A percentile compares a stretch with the other conserved stretches of the same genome.
phyloP scores from a whole-genome alignment of 2,797 vertebrate genomes.

The Acanthornis magna region DNA sequence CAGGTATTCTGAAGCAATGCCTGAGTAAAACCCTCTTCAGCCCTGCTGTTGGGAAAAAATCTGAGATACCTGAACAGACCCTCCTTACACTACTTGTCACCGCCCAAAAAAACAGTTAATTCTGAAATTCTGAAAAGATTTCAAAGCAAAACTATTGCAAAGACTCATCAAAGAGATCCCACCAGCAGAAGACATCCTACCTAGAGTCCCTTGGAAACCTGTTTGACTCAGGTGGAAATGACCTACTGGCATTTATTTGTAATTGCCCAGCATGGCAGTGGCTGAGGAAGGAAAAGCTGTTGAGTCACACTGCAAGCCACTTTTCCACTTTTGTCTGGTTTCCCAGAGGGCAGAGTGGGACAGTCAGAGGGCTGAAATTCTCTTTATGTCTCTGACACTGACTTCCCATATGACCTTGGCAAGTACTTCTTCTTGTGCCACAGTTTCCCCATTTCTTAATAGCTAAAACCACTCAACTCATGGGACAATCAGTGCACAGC shows the following conservation, averaged over 20 bases:
- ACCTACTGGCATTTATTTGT: conserved; percentile 32
- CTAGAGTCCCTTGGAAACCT: background rate
- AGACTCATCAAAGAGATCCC: background rate
- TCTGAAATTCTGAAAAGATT: background rate
- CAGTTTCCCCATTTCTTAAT: conserved; percentile 1
- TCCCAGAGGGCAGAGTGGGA: conserved; percentile 34
- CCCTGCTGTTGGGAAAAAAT: background rate
- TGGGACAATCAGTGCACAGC: background rate
- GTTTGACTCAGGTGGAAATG: background rate
- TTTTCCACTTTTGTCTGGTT: conserved; percentile 29
- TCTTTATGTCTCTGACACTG: background rate
- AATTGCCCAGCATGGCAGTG: conserved; percentile 6
- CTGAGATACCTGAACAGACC: background rate
- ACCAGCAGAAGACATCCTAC: background rate
- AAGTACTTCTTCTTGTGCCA: conserved; percentile 1
- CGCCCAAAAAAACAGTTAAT: background rate
- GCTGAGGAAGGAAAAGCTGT: conserved; percentile 48
- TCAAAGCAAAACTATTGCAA: background rate
- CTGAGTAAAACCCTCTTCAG: background rate
- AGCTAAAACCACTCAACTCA: background rate
- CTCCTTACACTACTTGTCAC: background rate
- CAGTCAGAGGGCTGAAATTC: conserved; percentile 21
- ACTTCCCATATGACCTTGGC: background rate
- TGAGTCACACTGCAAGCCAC: conserved; percentile 37
- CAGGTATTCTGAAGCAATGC: background rate